Conservation (phyloP, 2,888 invertebrate genomes). For the Leucophenga maculata region DNA sequence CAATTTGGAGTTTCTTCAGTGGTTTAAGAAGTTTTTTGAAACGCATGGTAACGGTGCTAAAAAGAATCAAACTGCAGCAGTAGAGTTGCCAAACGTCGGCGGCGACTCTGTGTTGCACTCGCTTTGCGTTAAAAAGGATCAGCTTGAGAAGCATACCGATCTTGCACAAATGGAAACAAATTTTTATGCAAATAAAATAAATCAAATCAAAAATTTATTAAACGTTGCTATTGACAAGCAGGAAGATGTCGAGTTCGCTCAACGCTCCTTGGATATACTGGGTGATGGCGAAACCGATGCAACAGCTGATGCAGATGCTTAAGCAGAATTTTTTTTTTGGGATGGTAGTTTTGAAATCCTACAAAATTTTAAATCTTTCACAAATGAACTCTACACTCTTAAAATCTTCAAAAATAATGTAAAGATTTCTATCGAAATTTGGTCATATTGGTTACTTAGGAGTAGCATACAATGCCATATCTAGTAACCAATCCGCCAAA, state of each 20-base stretch:
- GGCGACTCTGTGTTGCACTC: slow-evolving; percentile 43
- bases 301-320: slow-evolving; percentile 10
- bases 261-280: slow-evolving; percentile 51
- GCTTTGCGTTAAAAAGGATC: slow-evolving; percentile 39
- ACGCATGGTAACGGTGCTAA: slow-evolving; percentile 88
- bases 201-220: slow-evolving; percentile 55
- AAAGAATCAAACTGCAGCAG: too few species aligned
- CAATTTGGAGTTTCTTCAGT: slow-evolving; percentile 99
- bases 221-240: slow-evolving; percentile 47
- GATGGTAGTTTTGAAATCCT: too few species aligned
- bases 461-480: too few species aligned
- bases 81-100: neutral
- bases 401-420: too few species aligned
- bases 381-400: too few species aligned
- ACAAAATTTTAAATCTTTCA: too few species aligned
- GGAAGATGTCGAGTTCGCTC: slow-evolving; percentile 50
- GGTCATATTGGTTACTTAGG: too few species aligned
- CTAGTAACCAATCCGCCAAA: too few species aligned
- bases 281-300: slow-evolving; percentile 25
- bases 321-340: too few species aligned
- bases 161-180: slow-evolving; percentile 50
- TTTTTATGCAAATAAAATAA: slow-evolving; percentile 56
- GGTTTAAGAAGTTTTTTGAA: slow-evolving; percentile 99
- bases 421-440: too few species aligned
- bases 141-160: slow-evolving; percentile 38